These are phyloP conservation scores for Alsophila aescularia DNA, from an alignment of 2,888 invertebrate species.

Conservation along the genomic window DNA sequence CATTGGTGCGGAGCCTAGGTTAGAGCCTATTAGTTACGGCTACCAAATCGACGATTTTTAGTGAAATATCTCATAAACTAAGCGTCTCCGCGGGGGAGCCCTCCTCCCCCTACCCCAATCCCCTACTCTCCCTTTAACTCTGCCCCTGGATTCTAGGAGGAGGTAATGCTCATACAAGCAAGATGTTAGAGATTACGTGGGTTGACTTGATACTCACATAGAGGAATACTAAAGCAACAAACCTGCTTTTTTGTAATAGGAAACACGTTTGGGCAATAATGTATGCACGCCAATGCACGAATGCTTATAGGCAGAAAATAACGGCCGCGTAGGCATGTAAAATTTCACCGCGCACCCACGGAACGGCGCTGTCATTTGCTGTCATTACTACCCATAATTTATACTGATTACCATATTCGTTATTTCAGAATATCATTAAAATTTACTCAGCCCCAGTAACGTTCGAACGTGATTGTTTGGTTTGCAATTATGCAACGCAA, in stretches of 20 bases:
- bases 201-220: background rate
- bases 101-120: too few relatives aligned
- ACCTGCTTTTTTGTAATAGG: conserved; percentile 10
- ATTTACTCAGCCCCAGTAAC: conserved; percentile 25
- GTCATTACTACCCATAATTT: conserved; percentile 35
- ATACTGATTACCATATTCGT: conserved; percentile 30
- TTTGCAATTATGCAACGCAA: conserved; percentile 31
- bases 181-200: background rate
- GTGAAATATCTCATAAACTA: too few relatives aligned
- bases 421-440: conserved; percentile 32
- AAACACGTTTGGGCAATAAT: conserved; percentile 55
- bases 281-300: conserved; percentile 54
- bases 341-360: conserved; percentile 19
- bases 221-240: background rate
- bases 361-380: conserved; percentile 9
- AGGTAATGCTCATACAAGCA: too few relatives aligned
- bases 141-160: too few relatives aligned
- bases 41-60: too few relatives aligned
- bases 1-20: too few relatives aligned
- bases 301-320: conserved; percentile 20
- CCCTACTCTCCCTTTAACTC: too few relatives aligned
- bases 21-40: too few relatives aligned
- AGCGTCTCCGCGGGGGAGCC: too few relatives aligned
- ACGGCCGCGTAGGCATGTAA: conserved; percentile 48
- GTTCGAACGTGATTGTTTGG: conserved; percentile 23